These are phyloP conservation scores for Ariopsis seemanni DNA, from an alignment of 2,113 vertebrate species.

Conservation along the genomic window DNA sequence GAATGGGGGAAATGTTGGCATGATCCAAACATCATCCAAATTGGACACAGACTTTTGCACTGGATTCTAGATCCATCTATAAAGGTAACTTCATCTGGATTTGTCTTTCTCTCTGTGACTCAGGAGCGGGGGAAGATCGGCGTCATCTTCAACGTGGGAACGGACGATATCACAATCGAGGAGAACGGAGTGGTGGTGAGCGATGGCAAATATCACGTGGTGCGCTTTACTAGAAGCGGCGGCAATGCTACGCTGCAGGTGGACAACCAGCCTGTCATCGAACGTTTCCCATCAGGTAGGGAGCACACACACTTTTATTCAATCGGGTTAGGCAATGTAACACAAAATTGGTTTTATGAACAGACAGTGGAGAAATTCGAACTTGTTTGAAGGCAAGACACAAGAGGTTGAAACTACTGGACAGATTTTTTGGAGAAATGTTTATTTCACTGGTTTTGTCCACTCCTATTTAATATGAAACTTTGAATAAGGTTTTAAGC, in stretches of 20 bases:
- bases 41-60: background rate
- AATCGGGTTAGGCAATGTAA: background rate
- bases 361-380: background rate
- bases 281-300: slow-evolving; percentile 90
- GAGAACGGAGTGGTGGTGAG: slow-evolving; percentile 88
- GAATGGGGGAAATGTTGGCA: background rate
- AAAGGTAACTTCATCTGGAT: background rate
- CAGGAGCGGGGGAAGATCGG: slow-evolving; percentile 89
- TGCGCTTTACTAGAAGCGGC: slow-evolving; percentile 90
- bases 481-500: background rate
- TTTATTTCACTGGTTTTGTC: background rate
- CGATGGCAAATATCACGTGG: slow-evolving; percentile 94
- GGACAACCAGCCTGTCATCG: slow-evolving; percentile 93
- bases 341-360: background rate
- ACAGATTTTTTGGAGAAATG: background rate
- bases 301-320: background rate
- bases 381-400: background rate
- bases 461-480: background rate
- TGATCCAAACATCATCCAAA: background rate
- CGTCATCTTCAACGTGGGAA: slow-evolving; percentile 95
- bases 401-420: background rate
- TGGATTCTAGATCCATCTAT: too few relatives aligned
- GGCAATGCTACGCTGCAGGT: slow-evolving; percentile 93
- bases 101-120: slow-evolving; percentile 31
- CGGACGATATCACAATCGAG: slow-evolving; percentile 89